Evolutionary conservation across 1,140 invertebrate genomes (phyloP).

Genomic region (Zaprionus capensis): DNA sequence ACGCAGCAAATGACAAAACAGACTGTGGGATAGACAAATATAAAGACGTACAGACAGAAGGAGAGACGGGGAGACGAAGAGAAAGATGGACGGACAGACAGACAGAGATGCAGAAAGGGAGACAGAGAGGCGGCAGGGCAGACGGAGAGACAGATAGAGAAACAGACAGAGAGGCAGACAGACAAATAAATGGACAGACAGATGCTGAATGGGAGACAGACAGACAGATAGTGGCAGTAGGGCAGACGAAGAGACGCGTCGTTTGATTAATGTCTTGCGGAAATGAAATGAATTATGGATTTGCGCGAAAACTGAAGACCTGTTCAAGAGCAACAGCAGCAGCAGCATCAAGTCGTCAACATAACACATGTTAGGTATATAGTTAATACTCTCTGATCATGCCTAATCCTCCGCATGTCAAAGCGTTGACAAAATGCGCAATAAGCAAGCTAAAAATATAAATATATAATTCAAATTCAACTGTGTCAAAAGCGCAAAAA

Average conservation of each 20-base stretch:
- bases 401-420: slow-evolving; percentile 27
- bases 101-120: slow-evolving; percentile 15
- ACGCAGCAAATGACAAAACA: slow-evolving; percentile 26
- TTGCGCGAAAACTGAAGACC: slow-evolving; percentile 32
- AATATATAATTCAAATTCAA: slow-evolving; percentile 43
- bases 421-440: slow-evolving; percentile 50
- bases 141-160: not conserved
- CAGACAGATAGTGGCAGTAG: slow-evolving; percentile 1
- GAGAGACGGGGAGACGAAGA: not conserved
- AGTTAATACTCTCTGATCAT: not conserved
- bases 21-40: slow-evolving; percentile 8
- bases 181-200: slow-evolving; percentile 8
- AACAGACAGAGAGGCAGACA: not conserved
- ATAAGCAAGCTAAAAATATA: slow-evolving; percentile 25
- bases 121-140: not conserved
- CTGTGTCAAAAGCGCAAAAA: slow-evolving; percentile 47
- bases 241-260: not conserved
- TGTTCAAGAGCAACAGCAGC: not conserved
- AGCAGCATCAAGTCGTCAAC: slow-evolving; percentile 27
- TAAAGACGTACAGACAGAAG: slow-evolving; percentile 9
- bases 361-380: slow-evolving; percentile 54
- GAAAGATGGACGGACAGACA: not conserved
- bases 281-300: slow-evolving; percentile 62
- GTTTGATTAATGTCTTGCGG: slow-evolving; percentile 66
- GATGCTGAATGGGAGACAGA: slow-evolving; percentile 5